phyloP scores from a whole-genome alignment of 2,888 invertebrate species.

The Zelleria hepariella region DNA sequence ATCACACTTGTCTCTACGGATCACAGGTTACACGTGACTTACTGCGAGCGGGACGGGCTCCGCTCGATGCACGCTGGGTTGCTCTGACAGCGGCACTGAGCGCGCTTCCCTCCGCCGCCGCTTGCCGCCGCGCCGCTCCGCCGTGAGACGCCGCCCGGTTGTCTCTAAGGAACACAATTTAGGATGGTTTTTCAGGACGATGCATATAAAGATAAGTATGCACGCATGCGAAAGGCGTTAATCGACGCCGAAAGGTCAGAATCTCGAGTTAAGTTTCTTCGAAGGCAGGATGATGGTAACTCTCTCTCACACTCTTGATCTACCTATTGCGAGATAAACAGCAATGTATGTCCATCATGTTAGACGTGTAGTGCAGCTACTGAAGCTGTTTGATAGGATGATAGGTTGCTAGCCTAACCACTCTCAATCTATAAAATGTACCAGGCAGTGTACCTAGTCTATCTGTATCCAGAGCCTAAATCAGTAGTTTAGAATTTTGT shows the following conservation, averaged over 20 bases:
- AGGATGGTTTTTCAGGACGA: no score
- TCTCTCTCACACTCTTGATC: no score
- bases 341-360: no score
- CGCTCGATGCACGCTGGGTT: slow-evolving; percentile 36
- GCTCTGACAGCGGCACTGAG: slow-evolving; percentile 51
- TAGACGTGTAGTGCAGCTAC: no score
- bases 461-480: no score
- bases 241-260: neutral
- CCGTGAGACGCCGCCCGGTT: neutral
- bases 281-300: neutral
- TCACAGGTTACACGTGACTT: neutral
- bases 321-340: no score
- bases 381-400: no score
- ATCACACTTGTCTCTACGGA: neutral
- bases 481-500: no score
- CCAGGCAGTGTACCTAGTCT: no score
- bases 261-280: neutral
- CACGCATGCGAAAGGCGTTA: neutral
- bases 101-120: slow-evolving; percentile 42
- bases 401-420: no score
- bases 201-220: neutral
- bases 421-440: no score
- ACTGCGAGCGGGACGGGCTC: neutral
- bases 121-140: neutral
- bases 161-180: neutral